Conservation (phyloP, 2,113 vertebrate species). For the Pseudopipra pipra region DNA sequence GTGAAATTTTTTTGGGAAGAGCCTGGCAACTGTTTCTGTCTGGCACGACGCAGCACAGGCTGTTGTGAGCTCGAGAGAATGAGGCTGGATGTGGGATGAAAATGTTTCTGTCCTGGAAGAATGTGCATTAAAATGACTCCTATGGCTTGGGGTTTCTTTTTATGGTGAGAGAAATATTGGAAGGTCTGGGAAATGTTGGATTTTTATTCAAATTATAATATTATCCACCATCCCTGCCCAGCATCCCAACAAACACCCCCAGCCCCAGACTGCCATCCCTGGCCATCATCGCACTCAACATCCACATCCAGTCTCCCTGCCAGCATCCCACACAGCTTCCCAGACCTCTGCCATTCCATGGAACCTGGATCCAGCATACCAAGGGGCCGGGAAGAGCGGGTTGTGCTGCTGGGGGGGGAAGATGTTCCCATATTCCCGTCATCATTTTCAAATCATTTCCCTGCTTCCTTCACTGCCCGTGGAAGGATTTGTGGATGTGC, state of each 20-base stretch:
- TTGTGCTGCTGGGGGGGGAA: not conserved
- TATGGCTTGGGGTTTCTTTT: not conserved
- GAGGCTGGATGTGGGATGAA: not conserved
- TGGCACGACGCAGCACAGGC: conserved; percentile 13
- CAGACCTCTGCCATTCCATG: fast-evolving
- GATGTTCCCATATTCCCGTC: fast-evolving
- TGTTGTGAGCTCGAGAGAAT: not conserved
- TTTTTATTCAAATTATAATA: not conserved
- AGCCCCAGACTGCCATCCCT: not conserved
- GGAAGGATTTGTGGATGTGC: not conserved
- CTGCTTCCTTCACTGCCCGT: not conserved
- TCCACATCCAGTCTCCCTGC: not conserved
- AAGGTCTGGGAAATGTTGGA: not conserved
- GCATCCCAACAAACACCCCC: not conserved
- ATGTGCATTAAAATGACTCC: not conserved
- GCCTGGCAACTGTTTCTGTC: conserved; percentile 36
- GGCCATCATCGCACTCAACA: not conserved
- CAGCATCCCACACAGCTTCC: not conserved
- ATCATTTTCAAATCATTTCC: not conserved
- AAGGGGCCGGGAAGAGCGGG: not conserved
- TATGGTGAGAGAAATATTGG: not conserved
- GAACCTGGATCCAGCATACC: fast-evolving
- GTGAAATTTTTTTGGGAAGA: conserved; percentile 34
- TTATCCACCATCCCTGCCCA: not conserved
- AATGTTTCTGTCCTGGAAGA: not conserved